phyloP scores from a whole-genome alignment of 2,888 invertebrate species.

The Acrobasis consociella region DNA sequence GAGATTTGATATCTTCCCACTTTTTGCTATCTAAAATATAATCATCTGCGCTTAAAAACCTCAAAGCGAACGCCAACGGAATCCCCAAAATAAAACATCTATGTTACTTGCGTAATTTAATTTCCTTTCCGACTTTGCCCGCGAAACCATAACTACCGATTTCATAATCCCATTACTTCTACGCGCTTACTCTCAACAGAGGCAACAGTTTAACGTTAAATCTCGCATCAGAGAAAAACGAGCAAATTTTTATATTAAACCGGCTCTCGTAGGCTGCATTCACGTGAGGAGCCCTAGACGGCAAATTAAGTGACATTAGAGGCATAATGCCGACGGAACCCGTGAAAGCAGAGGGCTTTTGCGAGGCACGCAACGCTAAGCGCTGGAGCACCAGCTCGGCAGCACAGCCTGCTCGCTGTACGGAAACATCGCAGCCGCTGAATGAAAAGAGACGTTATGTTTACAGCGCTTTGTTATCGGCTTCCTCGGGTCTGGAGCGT shows the following conservation, averaged over 20 bases:
- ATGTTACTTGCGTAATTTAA: constrained; percentile 55
- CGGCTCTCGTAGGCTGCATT: constrained; percentile 71
- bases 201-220: constrained; percentile 75
- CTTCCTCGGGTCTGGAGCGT: background rate
- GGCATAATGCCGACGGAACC: constrained; percentile 74
- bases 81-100: constrained; percentile 45
- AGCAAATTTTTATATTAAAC: constrained; percentile 78
- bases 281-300: constrained; percentile 79
- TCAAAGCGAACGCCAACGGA: constrained; percentile 25
- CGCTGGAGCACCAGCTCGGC: constrained; percentile 50
- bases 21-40: constrained; percentile 1
- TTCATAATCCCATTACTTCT: constrained; percentile 74
- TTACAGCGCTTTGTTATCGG: constrained; percentile 23
- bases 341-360: constrained; percentile 73
- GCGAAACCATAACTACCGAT: constrained; percentile 62
- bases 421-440: constrained; percentile 41
- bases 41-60: constrained; percentile 9
- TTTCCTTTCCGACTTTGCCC: constrained; percentile 53
- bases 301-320: constrained; percentile 81
- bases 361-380: constrained; percentile 59
- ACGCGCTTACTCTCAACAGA: constrained; percentile 75
- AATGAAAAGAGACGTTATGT: constrained; percentile 23
- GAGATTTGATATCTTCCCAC: background rate
- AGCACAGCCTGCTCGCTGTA: constrained; percentile 42
- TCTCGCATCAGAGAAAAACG: constrained; percentile 63